Percentiles rank a stretch among this genome's conserved stretches.
Evolutionary conservation across 2,797 vertebrate genomes (phyloP).

Genomic region (Peromyscus eremicus): DNA sequence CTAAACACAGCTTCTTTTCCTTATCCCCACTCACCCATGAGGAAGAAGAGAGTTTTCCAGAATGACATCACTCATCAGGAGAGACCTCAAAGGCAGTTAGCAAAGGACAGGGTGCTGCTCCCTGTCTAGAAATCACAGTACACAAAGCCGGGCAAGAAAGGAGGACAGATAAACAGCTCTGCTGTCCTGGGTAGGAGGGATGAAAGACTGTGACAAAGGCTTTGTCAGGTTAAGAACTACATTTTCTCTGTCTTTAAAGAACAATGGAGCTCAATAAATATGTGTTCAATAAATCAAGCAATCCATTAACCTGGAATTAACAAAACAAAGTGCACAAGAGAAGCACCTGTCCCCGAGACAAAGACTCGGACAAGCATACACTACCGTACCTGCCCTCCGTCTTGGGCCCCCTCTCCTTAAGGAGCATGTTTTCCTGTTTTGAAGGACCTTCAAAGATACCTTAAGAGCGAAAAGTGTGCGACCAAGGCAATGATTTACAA

Average conservation of each 20-base stretch:
- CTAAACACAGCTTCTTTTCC: conserved; percentile 59
- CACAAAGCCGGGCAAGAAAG: neutral
- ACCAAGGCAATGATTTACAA: neutral
- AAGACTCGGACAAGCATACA: neutral
- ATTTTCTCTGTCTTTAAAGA: neutral
- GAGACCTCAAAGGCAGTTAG: neutral
- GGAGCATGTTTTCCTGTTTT: neutral
- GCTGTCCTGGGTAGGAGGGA: neutral
- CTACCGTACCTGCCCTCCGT: neutral
- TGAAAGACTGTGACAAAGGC: neutral
- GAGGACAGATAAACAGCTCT: neutral
- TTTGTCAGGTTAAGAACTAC: neutral
- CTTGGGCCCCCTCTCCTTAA: neutral
- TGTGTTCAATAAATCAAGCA: conserved; percentile 11
- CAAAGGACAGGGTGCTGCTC: neutral
- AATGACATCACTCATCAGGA: neutral
- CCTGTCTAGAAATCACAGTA: neutral
- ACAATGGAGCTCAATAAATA: neutral
- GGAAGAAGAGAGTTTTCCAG: conserved; percentile 37
- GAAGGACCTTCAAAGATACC: neutral
- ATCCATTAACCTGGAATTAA: conserved; percentile 27
- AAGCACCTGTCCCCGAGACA: neutral
- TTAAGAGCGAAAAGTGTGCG: neutral
- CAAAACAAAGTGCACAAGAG: neutral
- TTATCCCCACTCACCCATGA: neutral